Conservation (phyloP, 2,888 invertebrate species). For the Amiota minor region DNA sequence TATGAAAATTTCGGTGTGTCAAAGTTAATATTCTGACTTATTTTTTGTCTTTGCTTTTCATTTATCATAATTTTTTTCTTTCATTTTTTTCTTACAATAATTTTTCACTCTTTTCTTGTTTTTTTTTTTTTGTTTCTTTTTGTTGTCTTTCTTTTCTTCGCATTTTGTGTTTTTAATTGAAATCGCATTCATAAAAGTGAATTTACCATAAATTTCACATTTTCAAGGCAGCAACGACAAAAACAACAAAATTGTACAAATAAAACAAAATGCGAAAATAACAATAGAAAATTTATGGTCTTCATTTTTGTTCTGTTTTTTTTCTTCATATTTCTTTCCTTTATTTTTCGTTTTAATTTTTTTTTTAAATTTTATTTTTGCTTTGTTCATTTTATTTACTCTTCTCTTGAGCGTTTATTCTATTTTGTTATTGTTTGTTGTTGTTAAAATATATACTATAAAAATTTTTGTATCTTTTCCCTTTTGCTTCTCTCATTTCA, state of each 20-base stretch:
- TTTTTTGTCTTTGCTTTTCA: not conserved
- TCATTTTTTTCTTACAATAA: not conserved
- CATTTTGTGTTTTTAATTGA: slow-evolving; percentile 16
- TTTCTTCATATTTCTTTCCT: not conserved
- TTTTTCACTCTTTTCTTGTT: slow-evolving; percentile 2
- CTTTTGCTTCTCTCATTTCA: not conserved
- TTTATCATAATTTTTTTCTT: slow-evolving; percentile 7
- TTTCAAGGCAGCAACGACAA: slow-evolving; percentile 24
- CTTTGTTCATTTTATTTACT: not conserved
- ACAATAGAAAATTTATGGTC: slow-evolving; percentile 31
- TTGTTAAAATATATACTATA: not conserved
- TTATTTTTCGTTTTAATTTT: not conserved
- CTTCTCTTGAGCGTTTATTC: not conserved
- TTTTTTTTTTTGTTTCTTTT: not conserved
- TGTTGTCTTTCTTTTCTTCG: slow-evolving; percentile 6
- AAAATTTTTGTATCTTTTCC: not conserved
- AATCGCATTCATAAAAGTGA: slow-evolving; percentile 26
- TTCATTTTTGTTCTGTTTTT: slow-evolving; percentile 17
- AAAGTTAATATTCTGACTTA: too few species aligned
- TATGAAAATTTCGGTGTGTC: too few species aligned
- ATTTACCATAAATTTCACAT: slow-evolving; percentile 31
- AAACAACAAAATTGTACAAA: slow-evolving; percentile 3
- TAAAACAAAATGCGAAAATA: slow-evolving; percentile 5
- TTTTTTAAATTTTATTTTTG: not conserved
- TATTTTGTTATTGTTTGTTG: not conserved